Conservation (phyloP, 1,140 invertebrate species). For the Ceratina australensis region DNA sequence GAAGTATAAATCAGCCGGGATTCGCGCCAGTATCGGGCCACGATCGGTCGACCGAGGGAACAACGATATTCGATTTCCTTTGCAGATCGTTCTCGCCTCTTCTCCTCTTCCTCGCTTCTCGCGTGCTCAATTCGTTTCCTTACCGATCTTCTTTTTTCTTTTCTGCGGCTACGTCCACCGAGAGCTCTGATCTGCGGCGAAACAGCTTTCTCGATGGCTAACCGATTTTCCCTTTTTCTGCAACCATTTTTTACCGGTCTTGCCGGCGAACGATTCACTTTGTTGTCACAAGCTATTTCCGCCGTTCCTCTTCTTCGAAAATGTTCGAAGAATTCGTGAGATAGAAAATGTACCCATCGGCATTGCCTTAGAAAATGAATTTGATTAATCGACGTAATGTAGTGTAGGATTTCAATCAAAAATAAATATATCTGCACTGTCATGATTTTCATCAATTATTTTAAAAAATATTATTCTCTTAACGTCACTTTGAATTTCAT, state of each 20-base stretch:
- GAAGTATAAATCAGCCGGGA: conserved; percentile 63
- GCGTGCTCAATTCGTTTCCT: conserved; percentile 47
- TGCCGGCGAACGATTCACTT: conserved; percentile 45
- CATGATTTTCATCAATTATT: no score
- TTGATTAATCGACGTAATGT: no score
- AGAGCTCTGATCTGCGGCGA: conserved; percentile 46
- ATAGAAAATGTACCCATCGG: no score
- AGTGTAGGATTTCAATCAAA: no score
- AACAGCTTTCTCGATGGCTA: conserved; percentile 60
- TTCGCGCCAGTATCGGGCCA: conserved; percentile 45
- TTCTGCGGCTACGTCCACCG: conserved; percentile 18
- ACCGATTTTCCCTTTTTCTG: not conserved
- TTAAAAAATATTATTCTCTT: no score
- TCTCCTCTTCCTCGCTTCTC: conserved; percentile 7
- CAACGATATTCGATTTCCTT: conserved; percentile 68
- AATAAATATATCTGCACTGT: no score
- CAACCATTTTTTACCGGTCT: conserved; percentile 38
- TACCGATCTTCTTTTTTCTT: conserved; percentile 46
- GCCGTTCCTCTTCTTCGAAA: not conserved
- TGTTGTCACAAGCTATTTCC: conserved; percentile 52
- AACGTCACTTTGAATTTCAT: no score
- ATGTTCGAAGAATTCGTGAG: not conserved
- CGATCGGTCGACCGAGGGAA: conserved; percentile 17
- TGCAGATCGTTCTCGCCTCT: conserved; percentile 65
- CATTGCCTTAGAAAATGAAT: no score